A percentile compares a stretch with the other conserved stretches of the same genome.
Evolutionary conservation across 2,888 invertebrate genomes (phyloP).

Genomic region (Caenorhabditis imperialis): DNA sequence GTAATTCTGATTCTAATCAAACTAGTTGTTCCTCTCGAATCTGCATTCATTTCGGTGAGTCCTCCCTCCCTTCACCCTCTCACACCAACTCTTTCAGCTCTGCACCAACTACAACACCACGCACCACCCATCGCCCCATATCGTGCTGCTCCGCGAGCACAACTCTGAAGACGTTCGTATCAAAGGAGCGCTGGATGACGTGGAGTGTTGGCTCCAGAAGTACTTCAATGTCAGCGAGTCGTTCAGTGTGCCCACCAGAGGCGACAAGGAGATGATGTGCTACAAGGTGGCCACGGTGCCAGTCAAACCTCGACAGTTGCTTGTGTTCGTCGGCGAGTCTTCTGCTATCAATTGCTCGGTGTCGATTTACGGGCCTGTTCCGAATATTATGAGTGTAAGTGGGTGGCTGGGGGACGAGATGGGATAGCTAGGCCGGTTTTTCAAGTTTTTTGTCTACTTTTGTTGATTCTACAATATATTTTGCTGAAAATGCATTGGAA

Average conservation of each 20-base stretch:
- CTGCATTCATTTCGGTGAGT: slow-evolving; percentile 14
- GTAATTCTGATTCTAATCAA: slow-evolving; percentile 16
- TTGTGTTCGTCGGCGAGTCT: slow-evolving; percentile 22
- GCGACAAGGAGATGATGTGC: slow-evolving; percentile 24
- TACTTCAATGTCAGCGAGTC: slow-evolving; percentile 1
- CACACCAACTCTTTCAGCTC: slow-evolving; percentile 16
- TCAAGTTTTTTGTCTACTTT: too few relatives aligned
- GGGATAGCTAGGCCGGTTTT: too few relatives aligned
- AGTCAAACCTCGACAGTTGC: slow-evolving; percentile 9
- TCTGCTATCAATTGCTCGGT: slow-evolving; percentile 23
- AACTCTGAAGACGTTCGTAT: slow-evolving; percentile 15
- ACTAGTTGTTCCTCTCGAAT: slow-evolving; percentile 2
- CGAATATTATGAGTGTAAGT: slow-evolving; percentile 37
- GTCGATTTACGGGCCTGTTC: slow-evolving; percentile 38
- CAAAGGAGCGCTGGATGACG: slow-evolving; percentile 28
- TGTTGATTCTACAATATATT: too few relatives aligned
- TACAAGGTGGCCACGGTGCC: slow-evolving; percentile 16
- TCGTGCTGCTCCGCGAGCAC: slow-evolving; percentile 23
- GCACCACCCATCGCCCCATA: neutral
- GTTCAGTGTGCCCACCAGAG: slow-evolving; percentile 1
- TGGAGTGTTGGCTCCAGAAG: slow-evolving; percentile 36
- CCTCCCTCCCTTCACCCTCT: neutral
- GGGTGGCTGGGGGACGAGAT: too few relatives aligned
- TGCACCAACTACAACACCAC: slow-evolving; percentile 17
- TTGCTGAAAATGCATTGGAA: too few relatives aligned